Percentiles rank a stretch among this genome's conserved stretches.
Conservation (phyloP, 2,797 vertebrate species). For the Cuniculus paca region DNA sequence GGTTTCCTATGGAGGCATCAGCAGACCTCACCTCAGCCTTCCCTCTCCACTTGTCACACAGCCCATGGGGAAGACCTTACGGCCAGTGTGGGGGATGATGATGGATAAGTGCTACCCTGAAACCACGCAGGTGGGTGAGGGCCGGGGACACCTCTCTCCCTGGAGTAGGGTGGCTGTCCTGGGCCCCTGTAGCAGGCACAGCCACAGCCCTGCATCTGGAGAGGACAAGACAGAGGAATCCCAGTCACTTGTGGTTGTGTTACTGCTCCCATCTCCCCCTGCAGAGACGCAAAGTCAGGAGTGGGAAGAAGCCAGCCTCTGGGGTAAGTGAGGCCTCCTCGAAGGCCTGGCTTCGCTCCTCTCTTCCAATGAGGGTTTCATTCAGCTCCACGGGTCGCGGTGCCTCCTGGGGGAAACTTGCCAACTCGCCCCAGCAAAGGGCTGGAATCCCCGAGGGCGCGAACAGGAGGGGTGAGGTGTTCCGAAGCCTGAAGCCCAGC, state of each 20-base stretch:
- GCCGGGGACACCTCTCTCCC: not conserved
- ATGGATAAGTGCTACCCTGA: constrained; percentile 66
- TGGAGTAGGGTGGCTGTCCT: not conserved
- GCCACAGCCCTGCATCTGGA: not conserved
- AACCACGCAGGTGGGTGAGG: constrained; percentile 31
- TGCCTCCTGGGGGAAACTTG: not conserved
- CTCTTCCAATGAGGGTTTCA: too few species aligned
- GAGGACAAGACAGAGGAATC: not conserved
- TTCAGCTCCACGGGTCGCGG: not conserved
- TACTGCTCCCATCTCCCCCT: not conserved
- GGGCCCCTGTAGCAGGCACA: not conserved
- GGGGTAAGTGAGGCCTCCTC: not conserved
- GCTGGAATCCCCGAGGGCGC: rapidly evolving
- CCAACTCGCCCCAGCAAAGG: not conserved
- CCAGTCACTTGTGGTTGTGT: too few species aligned
- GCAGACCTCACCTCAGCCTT: not conserved
- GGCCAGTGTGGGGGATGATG: constrained; percentile 61
- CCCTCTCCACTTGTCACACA: not conserved
- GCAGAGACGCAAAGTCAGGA: not conserved
- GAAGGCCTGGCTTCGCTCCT: not conserved
- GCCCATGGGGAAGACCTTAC: not conserved
- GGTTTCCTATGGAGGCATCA: rapidly evolving
- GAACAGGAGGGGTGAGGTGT: not conserved
- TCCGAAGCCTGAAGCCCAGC: too few species aligned
- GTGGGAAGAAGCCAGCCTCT: not conserved